These are phyloP conservation scores for Halcyon malimbica DNA, from an alignment of 2,113 vertebrate genomes.

Conservation along the genomic window DNA sequence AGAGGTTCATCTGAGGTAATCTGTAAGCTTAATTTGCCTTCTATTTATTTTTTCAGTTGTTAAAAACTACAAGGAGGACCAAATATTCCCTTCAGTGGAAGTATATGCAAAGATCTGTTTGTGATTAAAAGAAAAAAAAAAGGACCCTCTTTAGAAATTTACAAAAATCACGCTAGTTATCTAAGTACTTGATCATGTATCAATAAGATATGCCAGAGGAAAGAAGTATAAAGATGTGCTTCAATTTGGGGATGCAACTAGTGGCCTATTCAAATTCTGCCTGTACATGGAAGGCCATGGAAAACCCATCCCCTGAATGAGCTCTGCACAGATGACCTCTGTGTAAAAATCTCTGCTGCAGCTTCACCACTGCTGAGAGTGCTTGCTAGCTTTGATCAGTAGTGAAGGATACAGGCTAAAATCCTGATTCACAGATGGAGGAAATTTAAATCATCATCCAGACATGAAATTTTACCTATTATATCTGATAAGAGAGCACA, in stretches of 20 bases:
- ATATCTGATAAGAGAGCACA: background rate
- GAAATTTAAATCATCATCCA: background rate
- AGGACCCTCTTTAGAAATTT: background rate
- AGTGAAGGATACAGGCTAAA: background rate
- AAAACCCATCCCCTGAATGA: background rate
- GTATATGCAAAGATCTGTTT: background rate
- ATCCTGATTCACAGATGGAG: background rate
- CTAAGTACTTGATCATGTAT: background rate
- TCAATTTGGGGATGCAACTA: background rate
- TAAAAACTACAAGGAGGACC: background rate
- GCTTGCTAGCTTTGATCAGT: background rate
- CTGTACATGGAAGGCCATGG: background rate
- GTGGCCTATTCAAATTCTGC: background rate
- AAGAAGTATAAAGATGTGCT: background rate
- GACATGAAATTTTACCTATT: background rate
- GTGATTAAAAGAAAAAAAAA: background rate
- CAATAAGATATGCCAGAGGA: background rate
- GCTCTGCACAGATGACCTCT: slow-evolving; percentile 25
- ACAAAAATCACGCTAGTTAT: background rate
- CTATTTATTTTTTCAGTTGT: background rate
- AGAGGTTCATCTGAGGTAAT: background rate
- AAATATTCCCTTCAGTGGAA: background rate
- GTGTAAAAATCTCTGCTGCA: background rate
- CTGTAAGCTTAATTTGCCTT: background rate
- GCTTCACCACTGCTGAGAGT: background rate